Evolutionary conservation across 2,797 vertebrate species (phyloP).

Genomic region (Champsocephalus esox): DNA sequence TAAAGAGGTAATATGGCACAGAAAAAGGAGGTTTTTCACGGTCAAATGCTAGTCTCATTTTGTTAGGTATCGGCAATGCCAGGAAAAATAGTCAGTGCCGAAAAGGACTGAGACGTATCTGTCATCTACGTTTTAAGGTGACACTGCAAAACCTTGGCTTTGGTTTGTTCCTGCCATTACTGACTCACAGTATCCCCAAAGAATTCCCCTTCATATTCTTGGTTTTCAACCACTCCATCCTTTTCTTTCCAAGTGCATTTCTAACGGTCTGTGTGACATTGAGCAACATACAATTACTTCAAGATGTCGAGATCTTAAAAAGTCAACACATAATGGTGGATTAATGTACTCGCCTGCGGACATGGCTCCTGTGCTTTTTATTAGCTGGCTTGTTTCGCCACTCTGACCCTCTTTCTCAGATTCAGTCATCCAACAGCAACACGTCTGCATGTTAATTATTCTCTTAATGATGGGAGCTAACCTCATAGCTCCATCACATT

Average conservation of each 20-base stretch:
- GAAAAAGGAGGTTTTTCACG: background rate
- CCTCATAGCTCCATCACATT: background rate
- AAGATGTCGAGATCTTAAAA: slow-evolving; percentile 67
- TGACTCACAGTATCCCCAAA: slow-evolving; percentile 73
- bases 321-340: slow-evolving; percentile 35
- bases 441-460: background rate
- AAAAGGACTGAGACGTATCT: slow-evolving; percentile 1
- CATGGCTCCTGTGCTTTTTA: slow-evolving; percentile 30
- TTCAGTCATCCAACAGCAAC: background rate
- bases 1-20: slow-evolving; percentile 6
- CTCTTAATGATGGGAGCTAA: background rate
- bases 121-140: slow-evolving; percentile 52
- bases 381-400: background rate
- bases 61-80: slow-evolving; percentile 8
- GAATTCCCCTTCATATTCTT: slow-evolving; percentile 70
- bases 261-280: slow-evolving; percentile 66
- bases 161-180: slow-evolving; percentile 65
- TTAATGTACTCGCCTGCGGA: slow-evolving; percentile 12
- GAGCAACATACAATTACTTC: slow-evolving; percentile 74
- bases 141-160: slow-evolving; percentile 66
- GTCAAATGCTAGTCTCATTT: slow-evolving; percentile 19
- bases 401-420: slow-evolving; percentile 5
- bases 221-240: slow-evolving; percentile 62
- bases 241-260: slow-evolving; percentile 58
- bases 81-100: slow-evolving; percentile 33